Percentiles rank a stretch among this genome's conserved stretches.
phyloP scores from a whole-genome alignment of 2,888 invertebrate genomes.

The Drosophila siamana region DNA sequence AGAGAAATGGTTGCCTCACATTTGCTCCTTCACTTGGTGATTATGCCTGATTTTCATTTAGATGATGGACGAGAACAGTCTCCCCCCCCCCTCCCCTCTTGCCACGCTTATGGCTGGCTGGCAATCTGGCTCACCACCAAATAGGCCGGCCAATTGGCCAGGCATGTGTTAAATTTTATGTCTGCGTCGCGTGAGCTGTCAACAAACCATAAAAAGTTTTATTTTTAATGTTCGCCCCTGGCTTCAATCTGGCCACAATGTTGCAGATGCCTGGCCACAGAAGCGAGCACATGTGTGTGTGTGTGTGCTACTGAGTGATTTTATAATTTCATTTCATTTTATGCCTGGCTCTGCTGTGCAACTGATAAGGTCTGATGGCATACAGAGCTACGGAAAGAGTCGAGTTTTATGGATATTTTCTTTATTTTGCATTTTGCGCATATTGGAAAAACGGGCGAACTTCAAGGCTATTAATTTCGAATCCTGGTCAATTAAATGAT shows the following conservation, averaged over 20 bases:
- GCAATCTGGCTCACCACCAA: neutral
- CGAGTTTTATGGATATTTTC: neutral
- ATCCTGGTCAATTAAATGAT: neutral
- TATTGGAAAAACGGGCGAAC: neutral
- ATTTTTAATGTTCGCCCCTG: conserved; percentile 49
- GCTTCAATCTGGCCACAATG: conserved; percentile 33
- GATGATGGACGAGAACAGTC: conserved; percentile 61
- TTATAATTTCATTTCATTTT: conserved; percentile 42
- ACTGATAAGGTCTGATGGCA: conserved; percentile 33
- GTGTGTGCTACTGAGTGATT: conserved; percentile 32
- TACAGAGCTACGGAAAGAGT: neutral
- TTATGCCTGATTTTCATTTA: conserved; percentile 76
- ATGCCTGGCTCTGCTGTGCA: conserved; percentile 23
- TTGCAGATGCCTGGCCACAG: conserved; percentile 20
- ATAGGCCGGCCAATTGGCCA: conserved; percentile 24
- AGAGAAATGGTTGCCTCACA: conserved; percentile 48
- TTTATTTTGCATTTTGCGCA: neutral
- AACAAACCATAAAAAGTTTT: conserved; percentile 61
- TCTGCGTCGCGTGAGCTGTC: conserved; percentile 45
- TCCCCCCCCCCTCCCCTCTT: neutral
- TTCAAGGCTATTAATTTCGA: neutral
- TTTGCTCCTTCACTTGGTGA: conserved; percentile 64
- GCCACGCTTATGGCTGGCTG: no score
- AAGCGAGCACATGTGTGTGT: neutral
- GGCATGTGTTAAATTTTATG: conserved; percentile 32